Base-by-base conservation (phyloP, 2,113 vertebrate species). In the Pipra filicauda region DNA sequence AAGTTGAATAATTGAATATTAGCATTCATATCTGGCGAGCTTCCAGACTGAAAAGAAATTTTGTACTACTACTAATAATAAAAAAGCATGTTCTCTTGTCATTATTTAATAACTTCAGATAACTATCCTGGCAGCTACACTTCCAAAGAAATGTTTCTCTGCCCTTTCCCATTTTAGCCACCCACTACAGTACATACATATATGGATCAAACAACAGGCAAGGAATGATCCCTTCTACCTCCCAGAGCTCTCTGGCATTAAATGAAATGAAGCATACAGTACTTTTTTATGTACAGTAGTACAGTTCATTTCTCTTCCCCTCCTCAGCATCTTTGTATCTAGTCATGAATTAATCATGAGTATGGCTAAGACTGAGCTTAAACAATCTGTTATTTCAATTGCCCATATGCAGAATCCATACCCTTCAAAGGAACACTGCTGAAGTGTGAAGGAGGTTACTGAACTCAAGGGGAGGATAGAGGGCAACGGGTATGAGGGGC, bases 1-100 rank as follows among this genome's bases (percentile, higher is more conserved):
- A 96, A 93, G 96, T 97, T 93, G 91, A 98, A 98, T 96, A 97
- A 97, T 49, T 97, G 84, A 97, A 91, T 96, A 98, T 94, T 97
- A 98, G 95, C 95, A 97, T 98, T 98, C 96, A 83, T 94, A 97
- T 98, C 98, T 98, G 97, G 96, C 96, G 88, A 98, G 95, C 96
- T 96, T 97, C 85, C 97, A 95, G 93, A 98, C 83, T 93, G 73
- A 96, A 97, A 97, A 95, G 55, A 95, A 80, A 95, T 87, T 59
- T 95, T 88, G 76, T 87, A 78, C 46, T 46, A 80, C 48, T 21
- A 61, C 43, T 49, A 78, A 27, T 46, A 85, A 84, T 80, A 77
- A 89, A 93, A 94, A 92, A 96, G 76, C 93, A 94, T 28, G 83
- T 96, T 96, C 78, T 97, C 85, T 88, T 97, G 67, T 88, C 79